Conservation (phyloP, 2,113 vertebrate species). For the Oxygymnocypris stewartii region DNA sequence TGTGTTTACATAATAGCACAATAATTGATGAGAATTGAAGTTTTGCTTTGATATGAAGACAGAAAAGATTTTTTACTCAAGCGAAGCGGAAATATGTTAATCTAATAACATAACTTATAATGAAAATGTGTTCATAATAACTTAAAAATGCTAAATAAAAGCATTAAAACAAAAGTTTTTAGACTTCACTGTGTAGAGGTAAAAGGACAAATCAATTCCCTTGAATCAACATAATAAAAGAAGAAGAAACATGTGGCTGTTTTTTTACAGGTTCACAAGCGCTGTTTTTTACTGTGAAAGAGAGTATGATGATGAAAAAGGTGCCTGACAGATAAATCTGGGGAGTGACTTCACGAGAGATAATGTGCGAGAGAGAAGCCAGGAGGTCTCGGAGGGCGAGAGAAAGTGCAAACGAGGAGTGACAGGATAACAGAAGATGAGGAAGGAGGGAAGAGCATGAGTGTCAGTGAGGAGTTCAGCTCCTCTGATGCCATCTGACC, state of each 20-base stretch:
- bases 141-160: too few relatives aligned
- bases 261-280: not conserved
- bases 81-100: not conserved
- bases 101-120: not conserved
- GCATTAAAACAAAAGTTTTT: too few relatives aligned
- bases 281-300: not conserved
- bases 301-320: constrained; percentile 10
- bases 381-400: not conserved
- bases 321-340: constrained; percentile 17
- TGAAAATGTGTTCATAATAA: not conserved
- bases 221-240: too few relatives aligned
- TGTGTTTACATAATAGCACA: not conserved
- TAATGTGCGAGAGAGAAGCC: constrained; percentile 9
- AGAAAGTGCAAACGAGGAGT: not conserved
- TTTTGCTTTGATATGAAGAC: not conserved
- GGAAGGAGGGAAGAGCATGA: constrained; percentile 10
- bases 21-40: not conserved
- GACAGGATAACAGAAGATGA: constrained; percentile 20
- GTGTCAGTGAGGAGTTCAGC: too few relatives aligned
- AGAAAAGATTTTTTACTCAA: not conserved
- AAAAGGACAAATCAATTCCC: too few relatives aligned
- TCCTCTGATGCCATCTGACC: constrained; percentile 18
- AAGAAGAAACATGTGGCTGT: not conserved
- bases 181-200: not conserved
- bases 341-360: not conserved